phyloP scores from a whole-genome alignment of 2,888 invertebrate species.

The Proisotoma minuta region DNA sequence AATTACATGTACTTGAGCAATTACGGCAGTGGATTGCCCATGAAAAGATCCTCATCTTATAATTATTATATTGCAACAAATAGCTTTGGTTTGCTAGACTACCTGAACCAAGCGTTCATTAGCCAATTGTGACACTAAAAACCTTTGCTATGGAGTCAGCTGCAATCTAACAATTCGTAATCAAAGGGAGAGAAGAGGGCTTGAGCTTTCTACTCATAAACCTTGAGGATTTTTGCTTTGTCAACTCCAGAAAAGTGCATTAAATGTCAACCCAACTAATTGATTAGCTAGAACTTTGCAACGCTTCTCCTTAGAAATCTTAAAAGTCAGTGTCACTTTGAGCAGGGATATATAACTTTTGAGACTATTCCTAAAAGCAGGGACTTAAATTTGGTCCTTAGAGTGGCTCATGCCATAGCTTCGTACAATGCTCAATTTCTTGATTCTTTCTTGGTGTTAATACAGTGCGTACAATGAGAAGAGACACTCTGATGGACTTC shows the following conservation, averaged over 20 bases:
- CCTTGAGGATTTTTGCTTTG: not conserved
- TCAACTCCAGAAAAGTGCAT: not conserved
- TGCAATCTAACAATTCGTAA: not conserved
- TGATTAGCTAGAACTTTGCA: no score
- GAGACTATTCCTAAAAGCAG: no score
- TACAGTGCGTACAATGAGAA: no score
- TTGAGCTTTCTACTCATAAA: conserved; percentile 6
- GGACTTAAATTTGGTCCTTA: no score
- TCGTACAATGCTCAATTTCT: no score
- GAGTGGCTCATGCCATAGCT: no score
- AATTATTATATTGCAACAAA: conserved; percentile 5
- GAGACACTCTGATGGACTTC: no score
- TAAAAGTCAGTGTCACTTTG: no score
- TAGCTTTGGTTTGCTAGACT: not conserved
- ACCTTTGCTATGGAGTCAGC: no score
- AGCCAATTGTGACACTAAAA: not conserved
- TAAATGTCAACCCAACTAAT: conserved; percentile 9
- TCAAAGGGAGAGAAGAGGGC: not conserved
- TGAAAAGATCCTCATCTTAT: not conserved
- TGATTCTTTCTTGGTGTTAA: no score
- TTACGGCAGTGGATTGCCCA: not conserved
- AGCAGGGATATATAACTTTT: no score
- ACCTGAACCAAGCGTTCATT: not conserved
- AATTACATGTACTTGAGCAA: not conserved
- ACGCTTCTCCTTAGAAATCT: no score